A percentile compares a stretch with the other conserved stretches of the same genome.
phyloP scores from a whole-genome alignment of 2,113 vertebrate genomes.

The Tragulus kanchil region DNA sequence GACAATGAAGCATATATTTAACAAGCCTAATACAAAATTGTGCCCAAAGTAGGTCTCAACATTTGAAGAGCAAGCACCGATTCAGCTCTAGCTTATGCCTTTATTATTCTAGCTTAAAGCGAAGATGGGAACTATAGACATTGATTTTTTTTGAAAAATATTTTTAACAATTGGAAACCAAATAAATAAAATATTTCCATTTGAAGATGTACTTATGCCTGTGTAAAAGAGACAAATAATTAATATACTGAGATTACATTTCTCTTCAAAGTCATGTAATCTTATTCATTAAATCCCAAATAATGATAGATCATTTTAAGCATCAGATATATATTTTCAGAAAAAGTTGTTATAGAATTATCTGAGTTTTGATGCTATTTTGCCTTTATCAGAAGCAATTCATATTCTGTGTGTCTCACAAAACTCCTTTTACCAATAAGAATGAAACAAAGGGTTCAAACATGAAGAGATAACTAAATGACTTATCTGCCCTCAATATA shows the following conservation, averaged over 20 bases:
- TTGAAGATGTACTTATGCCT: neutral
- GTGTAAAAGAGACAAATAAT: neutral
- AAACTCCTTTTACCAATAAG: slow-evolving; percentile 37
- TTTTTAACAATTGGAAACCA: neutral
- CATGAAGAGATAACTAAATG: neutral
- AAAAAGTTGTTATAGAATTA: neutral
- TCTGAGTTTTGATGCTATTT: neutral
- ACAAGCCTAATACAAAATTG: neutral
- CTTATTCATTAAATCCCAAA: neutral
- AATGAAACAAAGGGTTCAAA: neutral
- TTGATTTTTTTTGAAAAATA: neutral
- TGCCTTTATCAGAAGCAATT: neutral
- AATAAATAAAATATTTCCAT: slow-evolving; percentile 13
- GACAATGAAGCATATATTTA: slow-evolving; percentile 17
- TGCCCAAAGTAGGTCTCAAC: neutral
- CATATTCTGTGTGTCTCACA: neutral
- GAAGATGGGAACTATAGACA: neutral
- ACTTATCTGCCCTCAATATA: neutral
- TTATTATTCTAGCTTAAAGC: neutral
- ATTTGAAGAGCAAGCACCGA: neutral
- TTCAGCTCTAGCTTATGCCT: neutral
- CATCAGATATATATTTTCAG: neutral
- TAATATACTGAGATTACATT: neutral
- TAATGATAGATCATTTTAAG: neutral
- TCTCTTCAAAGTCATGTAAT: neutral